Conservation (phyloP, 2,797 vertebrate genomes). For the Pelochelys cantorii region DNA sequence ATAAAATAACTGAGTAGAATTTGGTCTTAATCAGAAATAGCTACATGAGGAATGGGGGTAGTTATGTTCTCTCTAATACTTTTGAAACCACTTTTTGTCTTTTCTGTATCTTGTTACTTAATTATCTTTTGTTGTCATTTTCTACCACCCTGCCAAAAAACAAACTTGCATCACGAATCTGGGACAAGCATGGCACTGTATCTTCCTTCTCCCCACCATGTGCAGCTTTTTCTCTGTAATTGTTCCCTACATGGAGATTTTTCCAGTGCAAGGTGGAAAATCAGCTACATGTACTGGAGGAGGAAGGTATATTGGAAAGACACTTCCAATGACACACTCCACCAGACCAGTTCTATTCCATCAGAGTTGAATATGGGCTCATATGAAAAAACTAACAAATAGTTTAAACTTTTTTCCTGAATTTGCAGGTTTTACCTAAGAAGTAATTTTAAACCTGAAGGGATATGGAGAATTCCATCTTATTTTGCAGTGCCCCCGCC, state of each 20-base stretch:
- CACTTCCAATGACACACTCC: constrained; percentile 34
- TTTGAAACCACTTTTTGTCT: background rate
- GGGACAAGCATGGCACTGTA: background rate
- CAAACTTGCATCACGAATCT: constrained; percentile 13
- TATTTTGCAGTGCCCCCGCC: constrained; percentile 14
- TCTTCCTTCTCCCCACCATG: background rate
- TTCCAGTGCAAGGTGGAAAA: constrained; percentile 51
- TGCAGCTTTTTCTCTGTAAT: background rate
- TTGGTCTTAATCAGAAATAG: constrained; percentile 31
- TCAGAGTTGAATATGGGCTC: constrained; percentile 51
- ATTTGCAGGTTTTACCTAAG: constrained; percentile 63
- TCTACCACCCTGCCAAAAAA: background rate
- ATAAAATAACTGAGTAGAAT: background rate
- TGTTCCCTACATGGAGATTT: background rate
- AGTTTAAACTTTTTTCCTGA: constrained; percentile 55
- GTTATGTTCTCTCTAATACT: background rate
- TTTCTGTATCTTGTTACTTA: constrained; percentile 22
- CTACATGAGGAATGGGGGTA: background rate
- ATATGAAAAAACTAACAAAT: constrained; percentile 15
- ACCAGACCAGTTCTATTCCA: constrained; percentile 29
- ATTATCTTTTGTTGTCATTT: constrained; percentile 18
- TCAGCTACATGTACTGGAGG: constrained; percentile 31
- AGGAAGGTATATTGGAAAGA: background rate
- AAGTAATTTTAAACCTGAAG: constrained; percentile 58
- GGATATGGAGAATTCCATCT: constrained; percentile 41